phyloP scores from a whole-genome alignment of 2,797 vertebrate genomes.

The Orestias chungarensis region DNA sequence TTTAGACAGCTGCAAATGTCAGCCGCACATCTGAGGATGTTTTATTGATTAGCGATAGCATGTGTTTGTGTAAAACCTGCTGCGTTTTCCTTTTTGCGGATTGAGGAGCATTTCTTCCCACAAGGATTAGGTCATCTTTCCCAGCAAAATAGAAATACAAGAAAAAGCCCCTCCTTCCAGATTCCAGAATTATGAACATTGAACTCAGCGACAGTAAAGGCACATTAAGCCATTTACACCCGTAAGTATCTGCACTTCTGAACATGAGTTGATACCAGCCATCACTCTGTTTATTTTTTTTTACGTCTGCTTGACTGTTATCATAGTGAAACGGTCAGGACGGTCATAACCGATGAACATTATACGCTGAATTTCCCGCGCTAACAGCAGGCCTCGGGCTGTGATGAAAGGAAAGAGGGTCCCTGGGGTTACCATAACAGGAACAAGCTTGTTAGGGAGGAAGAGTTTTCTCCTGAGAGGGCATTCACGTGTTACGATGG shows the following conservation, averaged over 20 bases:
- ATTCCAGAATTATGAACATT: constrained; percentile 16
- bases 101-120: constrained; percentile 8
- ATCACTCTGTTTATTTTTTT: constrained; percentile 20
- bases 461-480: constrained; percentile 43
- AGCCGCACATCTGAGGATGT: constrained; percentile 25
- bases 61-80: constrained; percentile 28
- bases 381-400: constrained; percentile 43
- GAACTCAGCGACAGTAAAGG: constrained; percentile 27
- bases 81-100: constrained; percentile 24
- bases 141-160: constrained; percentile 9
- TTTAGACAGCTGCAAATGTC: constrained; percentile 42
- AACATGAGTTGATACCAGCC: constrained; percentile 18
- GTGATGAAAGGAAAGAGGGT: constrained; percentile 55
- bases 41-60: constrained; percentile 39
- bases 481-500: constrained; percentile 26
- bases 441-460: constrained; percentile 45
- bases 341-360: constrained; percentile 36
- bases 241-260: constrained; percentile 19
- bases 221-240: constrained; percentile 44
- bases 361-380: constrained; percentile 16
- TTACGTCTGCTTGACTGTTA: constrained; percentile 12
- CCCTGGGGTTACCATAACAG: constrained; percentile 50
- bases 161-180: constrained; percentile 26
- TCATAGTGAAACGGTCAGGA: constrained; percentile 45
- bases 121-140: neutral